These are phyloP conservation scores for Polydrusus tereticollis DNA, from an alignment of 2,888 invertebrate genomes.

Conservation along the genomic window DNA sequence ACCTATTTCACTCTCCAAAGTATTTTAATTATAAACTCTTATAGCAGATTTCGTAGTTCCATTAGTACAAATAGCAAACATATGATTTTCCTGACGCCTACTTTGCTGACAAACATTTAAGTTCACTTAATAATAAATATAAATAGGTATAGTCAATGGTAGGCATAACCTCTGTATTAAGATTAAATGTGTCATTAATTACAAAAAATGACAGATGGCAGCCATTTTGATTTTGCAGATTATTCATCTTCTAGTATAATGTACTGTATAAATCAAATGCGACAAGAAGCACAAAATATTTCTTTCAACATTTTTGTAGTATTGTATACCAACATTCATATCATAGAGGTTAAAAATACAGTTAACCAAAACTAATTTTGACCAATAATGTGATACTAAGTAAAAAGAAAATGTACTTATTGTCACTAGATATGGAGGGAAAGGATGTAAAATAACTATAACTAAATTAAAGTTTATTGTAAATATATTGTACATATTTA, in stretches of 20 bases:
- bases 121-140: neutral
- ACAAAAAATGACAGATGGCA: too few species aligned
- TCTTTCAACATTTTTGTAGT: neutral
- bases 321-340: slow-evolving; percentile 6
- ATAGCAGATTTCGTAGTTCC: too few species aligned
- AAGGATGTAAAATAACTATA: neutral
- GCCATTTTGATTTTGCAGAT: too few species aligned
- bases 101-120: neutral
- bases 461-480: neutral
- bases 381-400: slow-evolving; percentile 30
- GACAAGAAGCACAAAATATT: too few species aligned
- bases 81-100: neutral
- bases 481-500: neutral
- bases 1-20: too few species aligned
- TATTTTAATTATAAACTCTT: too few species aligned
- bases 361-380: slow-evolving; percentile 3
- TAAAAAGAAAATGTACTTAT: slow-evolving; percentile 1
- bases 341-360: slow-evolving; percentile 13
- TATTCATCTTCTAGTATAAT: too few species aligned
- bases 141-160: too few species aligned
- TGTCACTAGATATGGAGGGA: neutral
- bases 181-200: too few species aligned
- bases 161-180: too few species aligned
- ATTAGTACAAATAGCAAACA: too few species aligned
- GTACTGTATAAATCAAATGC: too few species aligned